Evolutionary conservation across 2,797 vertebrate genomes (phyloP).

Genomic region (Chaetophractus vellerosus): DNA sequence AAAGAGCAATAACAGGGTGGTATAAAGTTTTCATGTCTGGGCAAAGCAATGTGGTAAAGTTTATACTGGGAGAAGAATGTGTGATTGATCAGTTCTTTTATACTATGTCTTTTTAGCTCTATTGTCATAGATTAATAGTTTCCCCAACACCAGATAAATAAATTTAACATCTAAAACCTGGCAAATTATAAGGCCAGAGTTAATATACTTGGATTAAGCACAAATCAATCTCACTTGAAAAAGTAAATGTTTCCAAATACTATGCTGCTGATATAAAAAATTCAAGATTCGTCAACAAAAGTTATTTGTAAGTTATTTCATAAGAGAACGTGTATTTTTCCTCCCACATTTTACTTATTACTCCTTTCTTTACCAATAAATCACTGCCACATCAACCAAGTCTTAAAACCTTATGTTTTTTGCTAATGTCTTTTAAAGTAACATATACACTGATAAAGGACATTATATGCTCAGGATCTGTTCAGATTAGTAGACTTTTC

Average conservation of each 20-base stretch:
- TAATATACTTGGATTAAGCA: background rate
- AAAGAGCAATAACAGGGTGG: background rate
- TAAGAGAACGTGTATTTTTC: background rate
- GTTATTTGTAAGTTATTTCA: background rate
- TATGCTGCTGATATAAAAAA: background rate
- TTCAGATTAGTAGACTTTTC: slow-evolving; percentile 39
- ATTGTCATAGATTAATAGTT: background rate
- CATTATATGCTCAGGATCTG: background rate
- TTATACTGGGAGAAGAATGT: background rate
- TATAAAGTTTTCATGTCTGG: background rate
- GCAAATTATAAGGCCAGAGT: background rate
- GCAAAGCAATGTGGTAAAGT: background rate
- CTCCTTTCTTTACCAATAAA: background rate
- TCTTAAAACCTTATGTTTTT: background rate
- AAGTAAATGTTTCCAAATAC: slow-evolving; percentile 17
- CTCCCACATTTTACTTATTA: background rate
- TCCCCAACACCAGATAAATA: background rate
- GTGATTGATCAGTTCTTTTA: background rate
- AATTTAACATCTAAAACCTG: background rate
- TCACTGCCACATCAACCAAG: background rate
- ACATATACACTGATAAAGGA: background rate
- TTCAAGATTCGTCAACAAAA: background rate
- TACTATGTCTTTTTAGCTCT: background rate
- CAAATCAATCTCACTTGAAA: background rate
- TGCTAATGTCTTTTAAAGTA: background rate